Evolutionary conservation across 2,113 vertebrate genomes (phyloP), one percentile per base, ranked within the genome.

Genomic region (Heliornis fulica): DNA sequence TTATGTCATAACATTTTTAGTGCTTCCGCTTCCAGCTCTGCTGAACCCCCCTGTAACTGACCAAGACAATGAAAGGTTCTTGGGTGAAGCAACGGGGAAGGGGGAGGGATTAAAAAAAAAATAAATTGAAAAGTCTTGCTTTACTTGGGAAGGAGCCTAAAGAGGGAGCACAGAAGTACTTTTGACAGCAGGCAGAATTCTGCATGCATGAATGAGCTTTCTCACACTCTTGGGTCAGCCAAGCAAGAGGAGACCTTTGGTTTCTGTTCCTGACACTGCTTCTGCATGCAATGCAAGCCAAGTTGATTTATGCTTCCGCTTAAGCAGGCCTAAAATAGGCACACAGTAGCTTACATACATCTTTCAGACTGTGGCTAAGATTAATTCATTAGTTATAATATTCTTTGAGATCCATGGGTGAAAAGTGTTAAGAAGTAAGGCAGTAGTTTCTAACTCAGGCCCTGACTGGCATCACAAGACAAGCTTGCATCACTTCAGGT

Each of bases 181-280:
- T 75, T 21, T 81, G 57, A 84, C 59, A 89, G 57, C 43, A 68
- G 16, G 17, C 43, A 79, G 60, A 93, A 81, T 56, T 83, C n/a
- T 69, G 20, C 1, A 3, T 1, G 29, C 4, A 2, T 57, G 66
- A 88, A 76, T 85, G 63, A 89, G 56, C 51, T 86, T 56, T 88
- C 71, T 93, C 65, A 79, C 57, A 53, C 28, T 87, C 41, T 34
- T 82, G 17, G 65, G 45, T 84, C 70, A 94, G 48, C 36, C 15
- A 3, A 87, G 45, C 36, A 88, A 75, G 31, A 76, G 17, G 20
- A 63, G 51, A 91, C 74, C 61, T 92, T 87, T 71, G 48, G 56
- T 90, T 91, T 92, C 56, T 93, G 60, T 20, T 91, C 77, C 93
- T 91, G 45, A 82, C 59, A 69, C 13, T 68, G 51, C 32, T 91